Base-by-base conservation (phyloP, 2,797 vertebrate genomes). In the Gallinago nigripennis region DNA sequence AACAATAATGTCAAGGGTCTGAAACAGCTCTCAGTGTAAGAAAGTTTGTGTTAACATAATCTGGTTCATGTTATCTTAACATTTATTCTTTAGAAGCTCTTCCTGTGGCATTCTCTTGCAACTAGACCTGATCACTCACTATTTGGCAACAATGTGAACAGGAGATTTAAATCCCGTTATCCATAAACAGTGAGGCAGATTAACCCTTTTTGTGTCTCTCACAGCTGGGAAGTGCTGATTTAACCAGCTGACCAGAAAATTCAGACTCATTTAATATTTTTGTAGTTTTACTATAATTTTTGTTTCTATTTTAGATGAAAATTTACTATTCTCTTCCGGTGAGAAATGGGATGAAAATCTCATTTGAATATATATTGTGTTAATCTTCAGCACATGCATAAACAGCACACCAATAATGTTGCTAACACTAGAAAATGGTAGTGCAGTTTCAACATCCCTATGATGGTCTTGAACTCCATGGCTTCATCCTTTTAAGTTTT, bases 41-140 rank as follows among this genome's bases (percentile, higher is more conserved):
- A 53, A 28, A 53, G 28, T 53, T 53, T 28, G 30, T 30, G 51
- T 18, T 53, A 53, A 53, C 51, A 53, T 53, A 53, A 50, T 5
- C 6, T 35, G 5, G 6, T 19, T 88, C 8, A 17, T 81, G 31
- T 70, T 83, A 17, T 51, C 33, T 86, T 86, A 73, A 90, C 12
- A 58, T 73, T 73, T 66, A 48, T 33, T 71, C 35, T 37, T 88
- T 69, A 68, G 41, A 79, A 89, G 15, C 4, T 71, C 16, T 86
- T 69, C 35, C 37, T 79, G 20, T 68, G 12, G 23, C 3, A 20
- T 63, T 39, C 5, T 28, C 15, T 82, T 69, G 30, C 12, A 46
- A 21, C 64, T 54, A 51, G 16, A 56, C 9, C 4, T 1, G 17
- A 48, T 48, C 1, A 0, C 10, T 72, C 31, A 25, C 3, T 37